phyloP scores from a whole-genome alignment of 2,113 vertebrate genomes.

The Donacobius atricapilla region DNA sequence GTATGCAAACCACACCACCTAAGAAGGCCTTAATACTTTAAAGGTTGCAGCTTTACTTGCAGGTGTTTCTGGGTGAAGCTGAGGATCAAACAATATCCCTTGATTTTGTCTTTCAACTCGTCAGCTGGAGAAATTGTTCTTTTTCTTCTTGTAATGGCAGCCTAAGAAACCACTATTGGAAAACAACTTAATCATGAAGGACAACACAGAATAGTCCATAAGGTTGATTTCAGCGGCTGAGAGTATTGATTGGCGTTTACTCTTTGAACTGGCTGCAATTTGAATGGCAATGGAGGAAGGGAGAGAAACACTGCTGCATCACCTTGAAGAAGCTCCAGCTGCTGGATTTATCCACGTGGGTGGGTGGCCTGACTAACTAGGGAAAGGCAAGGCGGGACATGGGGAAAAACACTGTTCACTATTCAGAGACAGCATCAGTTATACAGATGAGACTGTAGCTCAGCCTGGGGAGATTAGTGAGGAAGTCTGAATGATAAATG shows the following conservation, averaged over 20 bases:
- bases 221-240: neutral
- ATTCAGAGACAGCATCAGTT: neutral
- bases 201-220: neutral
- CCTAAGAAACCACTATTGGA: neutral
- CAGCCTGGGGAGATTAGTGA: constrained; percentile 30
- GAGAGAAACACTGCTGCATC: neutral
- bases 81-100: neutral
- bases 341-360: fast-evolving
- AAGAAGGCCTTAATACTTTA: neutral
- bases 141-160: neutral
- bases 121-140: neutral
- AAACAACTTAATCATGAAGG: constrained; percentile 2
- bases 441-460: neutral
- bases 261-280: neutral
- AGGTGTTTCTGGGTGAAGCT: neutral
- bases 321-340: neutral
- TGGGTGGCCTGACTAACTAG: neutral
- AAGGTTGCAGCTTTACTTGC: neutral
- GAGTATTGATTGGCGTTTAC: neutral
- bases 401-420: neutral
- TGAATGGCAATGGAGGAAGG: neutral
- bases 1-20: neutral
- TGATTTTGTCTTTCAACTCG: neutral
- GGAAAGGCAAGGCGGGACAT: neutral
- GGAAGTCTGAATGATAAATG: constrained; percentile 43